Evolutionary conservation across 92 coral and sea anemone species (phyloP).

Genomic region (Micromussa lordhowensis): DNA sequence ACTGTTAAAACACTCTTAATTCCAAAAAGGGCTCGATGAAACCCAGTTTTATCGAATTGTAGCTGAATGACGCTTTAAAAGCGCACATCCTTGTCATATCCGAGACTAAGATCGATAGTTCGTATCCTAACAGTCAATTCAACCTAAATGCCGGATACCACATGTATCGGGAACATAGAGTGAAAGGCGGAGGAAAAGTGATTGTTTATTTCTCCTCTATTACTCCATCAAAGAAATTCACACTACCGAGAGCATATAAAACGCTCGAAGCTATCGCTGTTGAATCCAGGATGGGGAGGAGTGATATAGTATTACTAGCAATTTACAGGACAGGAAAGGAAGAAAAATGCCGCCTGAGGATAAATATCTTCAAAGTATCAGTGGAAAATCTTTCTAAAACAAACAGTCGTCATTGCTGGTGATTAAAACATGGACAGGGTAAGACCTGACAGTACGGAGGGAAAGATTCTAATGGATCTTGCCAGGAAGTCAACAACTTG

Average conservation of each 20-base stretch:
- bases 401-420: constrained; percentile 2
- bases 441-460: constrained; percentile 10
- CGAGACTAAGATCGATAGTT: too few species aligned
- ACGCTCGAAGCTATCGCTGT: not conserved
- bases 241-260: not conserved
- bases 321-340: constrained; percentile 19
- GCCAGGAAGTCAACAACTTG: constrained; percentile 49
- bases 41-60: too few species aligned
- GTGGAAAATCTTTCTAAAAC: constrained; percentile 12
- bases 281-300: not conserved
- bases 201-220: too few species aligned
- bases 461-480: constrained; percentile 31
- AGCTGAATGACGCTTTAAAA: not conserved
- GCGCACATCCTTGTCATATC: too few species aligned
- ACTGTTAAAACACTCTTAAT: too few species aligned
- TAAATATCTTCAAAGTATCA: not conserved
- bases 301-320: constrained; percentile 7
- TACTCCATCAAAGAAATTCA: too few species aligned
- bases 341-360: constrained; percentile 15
- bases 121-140: too few species aligned
- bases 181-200: not conserved
- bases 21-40: too few species aligned
- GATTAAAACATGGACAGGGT: constrained; percentile 40
- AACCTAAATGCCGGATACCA: not conserved
- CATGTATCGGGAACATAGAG: too few species aligned